Base-by-base conservation (phyloP, 2,797 vertebrate species). In the Danio tinwini region DNA sequence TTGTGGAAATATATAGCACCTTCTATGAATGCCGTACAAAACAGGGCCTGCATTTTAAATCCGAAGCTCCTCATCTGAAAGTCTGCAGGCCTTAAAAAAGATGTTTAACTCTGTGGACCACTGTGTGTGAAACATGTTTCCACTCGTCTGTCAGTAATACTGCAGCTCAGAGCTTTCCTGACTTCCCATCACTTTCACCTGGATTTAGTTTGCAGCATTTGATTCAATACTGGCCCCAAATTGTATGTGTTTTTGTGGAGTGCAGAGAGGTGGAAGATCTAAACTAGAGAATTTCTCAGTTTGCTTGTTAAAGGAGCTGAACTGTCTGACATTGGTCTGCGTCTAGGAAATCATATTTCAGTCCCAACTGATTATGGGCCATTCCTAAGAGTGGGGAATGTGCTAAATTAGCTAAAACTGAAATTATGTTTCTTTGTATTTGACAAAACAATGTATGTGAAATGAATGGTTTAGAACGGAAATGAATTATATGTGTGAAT, bases 401-500 rank as follows among this genome's bases (percentile, higher is more conserved):
- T 71, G 68, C 5, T 71, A 71, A 19, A 42, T 55, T 21, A 52
- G 50, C 29, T 16, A 39, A 53, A 69, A 17, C 9, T 6, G 14
- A 50, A 21, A 37, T 17, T 16, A 1, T 4, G 5, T 11, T 52
- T 37, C 6, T 52, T 39, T 52, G 5, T 9, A 68, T 52, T 37
- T 17, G 9, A n/a, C 21, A 69, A 13, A 40, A 16, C 16, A 53
- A 52, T 50, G 7, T 17, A 13, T n/a, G n/a, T 6, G 0, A 69
- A 52, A 69, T 69, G 0, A 40, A 12, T 4, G 0, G 16, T 44
- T 71, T 16, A 56, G 12, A 56, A 71, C 7, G 2, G n/a, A 71
- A 71, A 71, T 56, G 17, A 71, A 71, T 71, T 56, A 56, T 37
- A 71, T 71, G 16, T 53, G 39, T 69, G 49, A 69, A 53, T 52